Evolutionary conservation across 2,888 invertebrate species (phyloP).

Genomic region (Acanthosepion lycidas): DNA sequence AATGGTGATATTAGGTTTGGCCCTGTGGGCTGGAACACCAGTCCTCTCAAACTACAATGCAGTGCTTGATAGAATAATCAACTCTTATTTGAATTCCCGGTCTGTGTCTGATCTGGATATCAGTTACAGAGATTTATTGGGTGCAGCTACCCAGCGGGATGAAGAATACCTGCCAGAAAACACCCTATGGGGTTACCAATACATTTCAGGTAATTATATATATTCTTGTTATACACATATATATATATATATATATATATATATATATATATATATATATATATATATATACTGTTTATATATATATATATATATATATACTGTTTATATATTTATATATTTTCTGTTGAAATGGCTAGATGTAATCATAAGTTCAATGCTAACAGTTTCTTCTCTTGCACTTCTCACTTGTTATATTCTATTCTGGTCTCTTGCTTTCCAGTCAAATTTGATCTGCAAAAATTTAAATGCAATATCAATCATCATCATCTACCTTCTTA

Average conservation of each 20-base stretch:
- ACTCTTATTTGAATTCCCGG: neutral
- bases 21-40: neutral
- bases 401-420: too few relatives aligned
- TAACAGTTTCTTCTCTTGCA: too few relatives aligned
- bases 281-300: neutral
- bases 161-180: slow-evolving; percentile 46
- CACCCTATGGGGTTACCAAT: slow-evolving; percentile 40
- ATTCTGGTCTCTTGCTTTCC: too few relatives aligned
- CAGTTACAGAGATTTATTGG: slow-evolving; percentile 7
- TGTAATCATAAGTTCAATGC: too few relatives aligned
- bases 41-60: neutral
- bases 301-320: too few relatives aligned
- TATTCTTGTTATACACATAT: neutral
- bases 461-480: too few relatives aligned
- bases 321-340: too few relatives aligned
- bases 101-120: neutral
- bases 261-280: neutral
- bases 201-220: slow-evolving; percentile 39
- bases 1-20: neutral
- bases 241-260: neutral
- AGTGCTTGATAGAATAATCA: slow-evolving; percentile 10
- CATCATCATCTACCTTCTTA: neutral
- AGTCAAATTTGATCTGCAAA: too few relatives aligned
- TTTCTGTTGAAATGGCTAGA: too few relatives aligned
- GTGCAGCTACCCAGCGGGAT: neutral